Evolutionary conservation across 2,797 vertebrate genomes (phyloP).

Genomic region (Myotis findleyi): DNA sequence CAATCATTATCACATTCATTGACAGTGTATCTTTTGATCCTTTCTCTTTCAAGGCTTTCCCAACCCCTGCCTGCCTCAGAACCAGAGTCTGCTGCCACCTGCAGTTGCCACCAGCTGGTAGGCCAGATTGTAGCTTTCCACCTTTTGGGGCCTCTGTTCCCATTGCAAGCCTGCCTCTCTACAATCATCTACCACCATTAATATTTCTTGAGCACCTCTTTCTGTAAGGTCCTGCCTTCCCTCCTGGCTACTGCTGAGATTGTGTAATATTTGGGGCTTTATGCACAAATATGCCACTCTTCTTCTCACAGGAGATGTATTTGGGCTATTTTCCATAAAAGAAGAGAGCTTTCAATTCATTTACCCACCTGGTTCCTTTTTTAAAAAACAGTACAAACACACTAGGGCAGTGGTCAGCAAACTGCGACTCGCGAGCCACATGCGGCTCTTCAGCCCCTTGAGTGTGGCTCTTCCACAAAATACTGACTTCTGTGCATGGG

Average conservation of each 20-base stretch:
- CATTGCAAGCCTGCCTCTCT: not conserved
- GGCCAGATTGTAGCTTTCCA: not conserved
- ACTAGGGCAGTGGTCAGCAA: not conserved
- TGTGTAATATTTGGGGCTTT: not conserved
- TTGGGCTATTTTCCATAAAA: not conserved
- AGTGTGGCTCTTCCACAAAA: no score
- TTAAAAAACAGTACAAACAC: not conserved
- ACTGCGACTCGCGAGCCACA: no score
- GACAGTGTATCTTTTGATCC: not conserved
- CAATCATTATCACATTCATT: not conserved
- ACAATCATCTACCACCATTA: not conserved
- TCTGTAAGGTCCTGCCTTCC: not conserved
- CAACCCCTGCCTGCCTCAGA: not conserved
- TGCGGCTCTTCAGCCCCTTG: no score
- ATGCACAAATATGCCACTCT: not conserved
- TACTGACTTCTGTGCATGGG: no score
- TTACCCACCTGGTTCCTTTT: not conserved
- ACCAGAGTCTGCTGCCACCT: not conserved
- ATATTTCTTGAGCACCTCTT: not conserved
- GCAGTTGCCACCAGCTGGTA: conserved; percentile 8
- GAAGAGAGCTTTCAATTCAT: not conserved
- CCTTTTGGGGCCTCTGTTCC: not conserved
- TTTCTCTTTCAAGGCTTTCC: not conserved
- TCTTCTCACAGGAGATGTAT: not conserved
- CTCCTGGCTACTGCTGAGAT: not conserved